Evolutionary conservation across 2,113 vertebrate genomes (phyloP).

Genomic region (Orthonyx spaldingii): DNA sequence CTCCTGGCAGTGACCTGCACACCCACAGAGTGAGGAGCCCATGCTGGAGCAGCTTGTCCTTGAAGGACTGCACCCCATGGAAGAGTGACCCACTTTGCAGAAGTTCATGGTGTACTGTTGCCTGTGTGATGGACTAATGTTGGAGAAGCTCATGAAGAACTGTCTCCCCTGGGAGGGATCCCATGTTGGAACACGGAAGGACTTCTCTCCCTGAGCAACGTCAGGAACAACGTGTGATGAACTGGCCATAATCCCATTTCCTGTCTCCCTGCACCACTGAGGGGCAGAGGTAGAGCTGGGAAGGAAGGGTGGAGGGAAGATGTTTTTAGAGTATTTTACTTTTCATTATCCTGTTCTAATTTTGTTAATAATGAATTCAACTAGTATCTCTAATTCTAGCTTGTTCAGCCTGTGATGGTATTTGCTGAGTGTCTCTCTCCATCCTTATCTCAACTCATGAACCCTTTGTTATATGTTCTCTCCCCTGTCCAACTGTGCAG

Average conservation of each 20-base stretch:
- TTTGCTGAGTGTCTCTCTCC: neutral
- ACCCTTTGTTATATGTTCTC: neutral
- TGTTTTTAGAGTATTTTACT: neutral
- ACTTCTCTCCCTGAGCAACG: neutral
- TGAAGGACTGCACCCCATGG: neutral
- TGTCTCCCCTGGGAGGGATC: too few relatives aligned
- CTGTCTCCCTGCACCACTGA: neutral
- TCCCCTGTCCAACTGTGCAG: neutral
- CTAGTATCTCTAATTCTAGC: neutral
- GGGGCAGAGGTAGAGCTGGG: neutral
- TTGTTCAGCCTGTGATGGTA: neutral
- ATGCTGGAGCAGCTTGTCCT: rapidly evolving
- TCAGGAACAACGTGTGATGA: neutral
- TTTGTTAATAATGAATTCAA: neutral
- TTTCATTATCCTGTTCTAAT: neutral
- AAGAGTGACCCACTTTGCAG: rapidly evolving
- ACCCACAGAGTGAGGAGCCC: neutral
- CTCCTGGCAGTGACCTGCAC: neutral
- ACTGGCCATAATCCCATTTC: neutral
- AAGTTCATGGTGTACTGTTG: neutral
- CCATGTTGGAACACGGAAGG: rapidly evolving
- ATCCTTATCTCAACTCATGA: neutral
- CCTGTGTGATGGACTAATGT: rapidly evolving
- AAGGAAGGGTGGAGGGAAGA: neutral
- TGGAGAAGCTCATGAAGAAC: neutral